Evolutionary conservation across 2,113 vertebrate species (phyloP).

Genomic region (Xenopus borealis): DNA sequence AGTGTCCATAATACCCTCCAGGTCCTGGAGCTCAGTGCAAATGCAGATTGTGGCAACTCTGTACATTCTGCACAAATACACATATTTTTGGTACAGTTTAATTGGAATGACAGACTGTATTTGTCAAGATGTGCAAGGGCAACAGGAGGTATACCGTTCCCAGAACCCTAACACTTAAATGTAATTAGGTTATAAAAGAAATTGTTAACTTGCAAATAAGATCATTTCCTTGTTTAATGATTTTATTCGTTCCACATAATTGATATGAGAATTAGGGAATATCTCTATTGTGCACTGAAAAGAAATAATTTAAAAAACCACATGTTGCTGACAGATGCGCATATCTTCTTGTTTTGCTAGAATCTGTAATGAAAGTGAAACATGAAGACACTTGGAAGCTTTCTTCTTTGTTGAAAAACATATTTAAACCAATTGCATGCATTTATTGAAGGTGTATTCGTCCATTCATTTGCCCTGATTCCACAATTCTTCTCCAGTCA

Average conservation of each 20-base stretch:
- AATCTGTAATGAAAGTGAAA: background rate
- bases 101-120: too few species aligned
- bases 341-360: background rate
- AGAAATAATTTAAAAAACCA: conserved; percentile 16
- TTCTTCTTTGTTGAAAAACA: too few species aligned
- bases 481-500: too few species aligned
- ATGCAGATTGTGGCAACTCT: too few species aligned
- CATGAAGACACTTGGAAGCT: background rate
- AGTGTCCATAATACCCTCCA: too few species aligned
- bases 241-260: conserved; percentile 29
- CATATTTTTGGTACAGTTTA: too few species aligned
- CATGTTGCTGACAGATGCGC: conserved; percentile 13
- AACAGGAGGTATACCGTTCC: conserved; percentile 3
- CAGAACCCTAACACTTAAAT: background rate
- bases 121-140: background rate
- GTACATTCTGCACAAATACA: too few species aligned
- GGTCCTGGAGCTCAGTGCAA: too few species aligned
- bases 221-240: conserved; percentile 35
- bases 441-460: too few species aligned
- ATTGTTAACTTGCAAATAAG: conserved; percentile 25
- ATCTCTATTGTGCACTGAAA: conserved; percentile 24
- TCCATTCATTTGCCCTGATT: too few species aligned
- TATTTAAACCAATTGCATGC: too few species aligned
- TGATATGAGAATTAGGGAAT: conserved; percentile 37
- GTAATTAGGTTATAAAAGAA: conserved; percentile 25